Percentiles rank a stretch among this genome's conserved stretches.
Evolutionary conservation across 2,888 invertebrate species (phyloP).

Genomic region (Rhagophthalmus giganteus): DNA sequence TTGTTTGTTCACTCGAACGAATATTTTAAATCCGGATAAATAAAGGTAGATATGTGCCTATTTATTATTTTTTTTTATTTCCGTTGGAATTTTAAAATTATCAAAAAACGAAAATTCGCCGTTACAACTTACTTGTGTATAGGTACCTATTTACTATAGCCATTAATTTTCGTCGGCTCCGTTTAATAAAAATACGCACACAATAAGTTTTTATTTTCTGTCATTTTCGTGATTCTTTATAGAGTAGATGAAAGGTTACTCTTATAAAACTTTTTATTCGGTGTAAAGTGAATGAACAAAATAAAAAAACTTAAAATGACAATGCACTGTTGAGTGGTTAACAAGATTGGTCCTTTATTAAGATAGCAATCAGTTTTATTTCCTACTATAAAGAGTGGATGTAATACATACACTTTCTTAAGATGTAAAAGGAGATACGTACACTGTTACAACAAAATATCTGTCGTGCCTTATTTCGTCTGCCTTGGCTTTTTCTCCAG

Average conservation of each 20-base stretch:
- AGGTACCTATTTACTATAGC: too few relatives aligned
- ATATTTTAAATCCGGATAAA: slow-evolving; percentile 51
- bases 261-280: slow-evolving; percentile 25
- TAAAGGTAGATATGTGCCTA: slow-evolving; percentile 47
- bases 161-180: too few relatives aligned
- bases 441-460: slow-evolving; percentile 28
- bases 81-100: not conserved
- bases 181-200: too few relatives aligned
- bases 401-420: slow-evolving; percentile 53
- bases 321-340: slow-evolving; percentile 50
- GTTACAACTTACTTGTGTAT: too few relatives aligned
- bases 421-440: slow-evolving; percentile 42
- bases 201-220: too few relatives aligned
- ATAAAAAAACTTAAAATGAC: slow-evolving; percentile 47
- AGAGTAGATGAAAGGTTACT: slow-evolving; percentile 19
- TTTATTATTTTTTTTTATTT: slow-evolving; percentile 21
- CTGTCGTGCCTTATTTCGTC: slow-evolving; percentile 14
- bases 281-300: slow-evolving; percentile 35
- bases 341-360: slow-evolving; percentile 57
- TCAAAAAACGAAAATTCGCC: too few relatives aligned
- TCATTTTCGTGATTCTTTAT: too few relatives aligned
- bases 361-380: slow-evolving; percentile 58
- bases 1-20: slow-evolving; percentile 54
- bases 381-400: slow-evolving; percentile 53
- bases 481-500: slow-evolving; percentile 16